Evolutionary conservation across 2,113 vertebrate species (phyloP).

Genomic region (Willisornis vidua): DNA sequence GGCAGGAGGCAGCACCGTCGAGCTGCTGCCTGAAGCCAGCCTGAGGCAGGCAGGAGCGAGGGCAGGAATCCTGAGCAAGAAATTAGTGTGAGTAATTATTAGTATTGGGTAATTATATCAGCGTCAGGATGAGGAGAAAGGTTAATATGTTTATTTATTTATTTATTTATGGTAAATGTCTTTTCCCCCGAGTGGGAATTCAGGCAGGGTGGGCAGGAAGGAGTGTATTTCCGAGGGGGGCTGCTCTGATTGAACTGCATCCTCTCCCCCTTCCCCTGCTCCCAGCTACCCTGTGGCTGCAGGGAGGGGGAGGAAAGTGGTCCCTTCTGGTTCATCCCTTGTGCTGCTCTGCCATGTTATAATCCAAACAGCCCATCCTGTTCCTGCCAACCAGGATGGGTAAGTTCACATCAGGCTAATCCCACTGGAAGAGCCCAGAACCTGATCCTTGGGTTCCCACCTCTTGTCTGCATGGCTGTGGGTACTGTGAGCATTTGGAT

Average conservation of each 20-base stretch:
- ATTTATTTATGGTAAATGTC: slow-evolving; percentile 63
- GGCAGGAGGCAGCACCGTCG: fast-evolving
- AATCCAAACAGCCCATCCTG: not conserved
- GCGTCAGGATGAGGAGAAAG: slow-evolving; percentile 71
- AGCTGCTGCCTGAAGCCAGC: not conserved
- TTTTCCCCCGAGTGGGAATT: slow-evolving; percentile 48
- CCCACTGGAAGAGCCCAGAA: not conserved
- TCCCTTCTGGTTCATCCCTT: not conserved
- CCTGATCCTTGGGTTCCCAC: not conserved
- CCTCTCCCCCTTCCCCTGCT: not conserved
- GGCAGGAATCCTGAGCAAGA: slow-evolving; percentile 60
- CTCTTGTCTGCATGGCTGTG: not conserved
- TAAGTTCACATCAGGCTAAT: not conserved
- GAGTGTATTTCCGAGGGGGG: slow-evolving; percentile 7
- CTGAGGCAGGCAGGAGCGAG: not conserved
- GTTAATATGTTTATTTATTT: slow-evolving; percentile 63
- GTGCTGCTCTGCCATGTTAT: fast-evolving
- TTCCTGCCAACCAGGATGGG: not conserved
- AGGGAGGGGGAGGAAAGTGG: not conserved
- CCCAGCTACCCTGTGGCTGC: not conserved
- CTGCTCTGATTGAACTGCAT: slow-evolving; percentile 45
- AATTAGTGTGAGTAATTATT: slow-evolving; percentile 73
- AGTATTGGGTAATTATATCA: slow-evolving; percentile 72
- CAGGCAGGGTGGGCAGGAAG: slow-evolving; percentile 41
- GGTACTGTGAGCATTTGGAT: not conserved